These are phyloP conservation scores for Pyxicephalus adspersus DNA, from an alignment of 2,113 vertebrate species.

Conservation along the genomic window DNA sequence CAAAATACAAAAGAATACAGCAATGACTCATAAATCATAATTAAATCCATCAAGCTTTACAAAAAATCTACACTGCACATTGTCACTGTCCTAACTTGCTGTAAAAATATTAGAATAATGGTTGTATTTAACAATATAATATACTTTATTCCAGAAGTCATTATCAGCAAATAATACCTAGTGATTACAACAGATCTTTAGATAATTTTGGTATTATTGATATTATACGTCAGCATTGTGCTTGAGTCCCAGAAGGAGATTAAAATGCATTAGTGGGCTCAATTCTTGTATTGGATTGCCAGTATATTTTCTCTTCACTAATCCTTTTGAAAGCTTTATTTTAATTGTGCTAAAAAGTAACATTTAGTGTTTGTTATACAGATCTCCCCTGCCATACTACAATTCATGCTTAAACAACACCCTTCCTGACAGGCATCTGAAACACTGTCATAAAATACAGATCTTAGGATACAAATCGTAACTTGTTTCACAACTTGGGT, in stretches of 20 bases:
- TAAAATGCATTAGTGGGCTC: neutral
- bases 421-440: conserved; percentile 46
- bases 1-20: too few species aligned
- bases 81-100: conserved; percentile 4
- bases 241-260: neutral
- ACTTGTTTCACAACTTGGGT: conserved; percentile 46
- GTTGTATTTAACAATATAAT: neutral
- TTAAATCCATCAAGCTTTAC: too few species aligned
- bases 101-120: neutral
- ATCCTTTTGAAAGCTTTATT: conserved; percentile 11
- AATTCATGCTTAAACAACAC: conserved; percentile 47
- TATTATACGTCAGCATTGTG: neutral
- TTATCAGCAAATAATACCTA: conserved; percentile 9
- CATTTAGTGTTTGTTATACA: conserved; percentile 14
- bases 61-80: too few species aligned
- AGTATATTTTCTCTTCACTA: neutral
- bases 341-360: conserved; percentile 21
- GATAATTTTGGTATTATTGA: neutral
- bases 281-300: neutral
- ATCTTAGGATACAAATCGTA: conserved; percentile 38
- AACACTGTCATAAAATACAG: conserved; percentile 35
- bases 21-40: too few species aligned
- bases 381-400: conserved; percentile 8
- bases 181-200: neutral
- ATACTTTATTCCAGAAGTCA: neutral